Evolutionary conservation across 2,113 vertebrate species (phyloP), one percentile per base, ranked within the genome.

Genomic region (Rhabdornis inornatus): DNA sequence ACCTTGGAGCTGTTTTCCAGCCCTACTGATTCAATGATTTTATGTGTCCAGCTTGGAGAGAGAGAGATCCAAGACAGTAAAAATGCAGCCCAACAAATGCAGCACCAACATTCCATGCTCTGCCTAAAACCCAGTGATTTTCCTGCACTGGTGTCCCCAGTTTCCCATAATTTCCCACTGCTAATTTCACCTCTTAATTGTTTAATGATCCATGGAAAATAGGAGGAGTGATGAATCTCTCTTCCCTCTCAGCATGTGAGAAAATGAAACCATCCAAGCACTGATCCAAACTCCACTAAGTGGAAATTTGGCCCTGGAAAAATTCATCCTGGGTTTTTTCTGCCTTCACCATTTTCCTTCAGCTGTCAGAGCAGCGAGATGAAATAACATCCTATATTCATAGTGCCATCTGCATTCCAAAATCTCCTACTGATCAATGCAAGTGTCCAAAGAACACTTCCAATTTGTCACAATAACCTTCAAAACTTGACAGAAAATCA

Each of bases 401-500:
- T 2, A 9, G 40, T 69, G 90, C 95, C 96, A 94, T 94, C 95
- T 95, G 93, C 87, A 92, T 92, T 44, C 69, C 81, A 65, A 87
- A 87, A 83, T 87, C 91, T 89, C 92, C 92, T 33, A 45, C 87
- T 74, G 68, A 71, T 75, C 94, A 84, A 84, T 55, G 82, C 80
- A 47, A 92, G 57, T 75, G 87, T 71, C 89, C 96, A 96, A 64
- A 64, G 81, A 89, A 89, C 81, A 30, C 84, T 78, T 81, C 87
- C 81, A 71, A 42, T 92, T 94, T 83, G 91, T 96, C 89, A 96
- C 89, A 92, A 84, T 72, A 92, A 95, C 83, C 93, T 92, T 94
- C 93, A 91, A 93, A 95, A 89, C 83, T 47, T 70, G 94, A 96
- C 88, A 93, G 94, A 77, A 94, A 94, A 90, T 57, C 70, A 92